These are phyloP conservation scores for Piscicola geometra DNA, from an alignment of 2,888 invertebrate species.

Conservation along the genomic window DNA sequence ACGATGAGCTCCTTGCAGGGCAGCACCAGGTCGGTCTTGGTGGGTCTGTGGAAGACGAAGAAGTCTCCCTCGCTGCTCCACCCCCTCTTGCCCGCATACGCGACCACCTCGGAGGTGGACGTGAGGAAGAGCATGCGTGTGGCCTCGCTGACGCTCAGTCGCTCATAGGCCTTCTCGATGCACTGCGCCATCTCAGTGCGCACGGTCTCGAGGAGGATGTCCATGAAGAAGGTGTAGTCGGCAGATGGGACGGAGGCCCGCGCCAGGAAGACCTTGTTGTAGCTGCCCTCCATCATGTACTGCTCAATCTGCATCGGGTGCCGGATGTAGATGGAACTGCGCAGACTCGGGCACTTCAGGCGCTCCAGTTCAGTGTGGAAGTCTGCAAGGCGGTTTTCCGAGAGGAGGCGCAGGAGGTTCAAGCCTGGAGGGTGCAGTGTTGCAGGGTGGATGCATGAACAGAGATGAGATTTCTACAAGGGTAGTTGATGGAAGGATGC, in stretches of 20 bases:
- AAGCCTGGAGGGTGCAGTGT: constrained; percentile 61
- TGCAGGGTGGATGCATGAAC: too few species aligned
- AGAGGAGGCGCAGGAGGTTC: constrained; percentile 83
- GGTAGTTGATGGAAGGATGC: too few species aligned
- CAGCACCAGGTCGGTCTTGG: constrained; percentile 68
- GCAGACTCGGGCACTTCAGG: constrained; percentile 81
- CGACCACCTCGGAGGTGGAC: constrained; percentile 57
- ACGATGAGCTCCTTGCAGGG: constrained; percentile 85
- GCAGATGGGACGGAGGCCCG: constrained; percentile 93
- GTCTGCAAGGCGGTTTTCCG: constrained; percentile 93
- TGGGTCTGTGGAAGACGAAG: constrained; percentile 73
- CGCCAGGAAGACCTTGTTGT: constrained; percentile 91
- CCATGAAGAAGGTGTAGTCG: constrained; percentile 92
- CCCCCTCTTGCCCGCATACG: constrained; percentile 62
- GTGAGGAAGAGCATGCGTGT: constrained; percentile 80
- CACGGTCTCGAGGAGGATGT: constrained; percentile 87
- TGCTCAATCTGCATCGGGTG: constrained; percentile 94
- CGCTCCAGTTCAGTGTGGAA: constrained; percentile 96
- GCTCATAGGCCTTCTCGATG: constrained; percentile 90
- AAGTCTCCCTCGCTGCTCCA: constrained; percentile 75
- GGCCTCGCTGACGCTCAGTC: constrained; percentile 79
- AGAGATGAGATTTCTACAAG: too few species aligned
- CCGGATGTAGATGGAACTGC: constrained; percentile 85
- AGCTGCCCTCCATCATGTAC: constrained; percentile 97
- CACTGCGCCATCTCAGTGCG: constrained; percentile 89